Percentiles rank a stretch among this genome's conserved stretches.
These are phyloP conservation scores for Osmoderma eremita DNA, from an alignment of 2,888 invertebrate genomes.

Conservation along the genomic window DNA sequence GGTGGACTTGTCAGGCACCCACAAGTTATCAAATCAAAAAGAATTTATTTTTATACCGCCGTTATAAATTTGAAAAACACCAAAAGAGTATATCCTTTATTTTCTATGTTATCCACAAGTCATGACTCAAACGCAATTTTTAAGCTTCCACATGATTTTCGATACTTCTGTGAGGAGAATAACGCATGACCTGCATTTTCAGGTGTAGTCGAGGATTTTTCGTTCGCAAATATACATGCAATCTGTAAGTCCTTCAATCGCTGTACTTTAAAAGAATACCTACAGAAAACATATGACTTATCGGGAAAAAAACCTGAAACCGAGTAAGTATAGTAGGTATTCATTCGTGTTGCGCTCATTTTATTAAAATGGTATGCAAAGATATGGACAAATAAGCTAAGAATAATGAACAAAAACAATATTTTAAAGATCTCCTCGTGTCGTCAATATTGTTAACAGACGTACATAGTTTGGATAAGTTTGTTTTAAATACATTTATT, in stretches of 20 bases:
- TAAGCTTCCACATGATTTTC: conserved; percentile 1
- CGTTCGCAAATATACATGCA: background rate
- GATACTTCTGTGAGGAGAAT: no score
- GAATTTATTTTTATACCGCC: conserved; percentile 14
- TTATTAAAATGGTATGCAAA: conserved; percentile 3
- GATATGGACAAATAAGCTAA: conserved; percentile 8
- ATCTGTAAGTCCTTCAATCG: conserved; percentile 9
- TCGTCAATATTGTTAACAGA: conserved; percentile 3
- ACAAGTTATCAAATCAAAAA: conserved; percentile 10
- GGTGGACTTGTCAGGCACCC: conserved; percentile 4
- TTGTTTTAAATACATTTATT: conserved; percentile 9
- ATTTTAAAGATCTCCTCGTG: conserved; percentile 2
- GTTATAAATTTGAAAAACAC: background rate
- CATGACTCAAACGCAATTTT: background rate
- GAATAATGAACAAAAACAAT: conserved; percentile 3
- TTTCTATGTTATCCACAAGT: conserved; percentile 1
- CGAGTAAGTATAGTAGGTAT: background rate
- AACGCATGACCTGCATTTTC: no score
- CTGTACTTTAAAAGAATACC: background rate
- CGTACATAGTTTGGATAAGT: background rate
- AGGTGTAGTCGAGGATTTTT: no score
- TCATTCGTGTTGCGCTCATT: conserved; percentile 4
- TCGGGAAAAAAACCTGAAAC: background rate
- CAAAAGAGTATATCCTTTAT: background rate
- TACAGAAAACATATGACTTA: conserved; percentile 6